Evolutionary conservation across 2,113 vertebrate genomes (phyloP).

Genomic region (Mormyrus lacerda): DNA sequence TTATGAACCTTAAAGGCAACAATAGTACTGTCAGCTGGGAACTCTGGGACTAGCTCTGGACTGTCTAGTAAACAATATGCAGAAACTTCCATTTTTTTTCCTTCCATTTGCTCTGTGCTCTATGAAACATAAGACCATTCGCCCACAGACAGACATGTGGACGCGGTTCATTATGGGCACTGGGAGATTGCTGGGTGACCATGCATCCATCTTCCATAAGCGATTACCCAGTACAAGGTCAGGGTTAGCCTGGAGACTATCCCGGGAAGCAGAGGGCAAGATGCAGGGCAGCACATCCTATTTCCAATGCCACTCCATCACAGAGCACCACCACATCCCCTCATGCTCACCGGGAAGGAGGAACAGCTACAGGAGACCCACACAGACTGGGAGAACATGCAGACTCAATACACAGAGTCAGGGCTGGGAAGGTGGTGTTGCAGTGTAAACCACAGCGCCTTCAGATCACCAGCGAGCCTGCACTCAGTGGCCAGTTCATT

Average conservation of each 20-base stretch:
- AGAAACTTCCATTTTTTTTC: constrained; percentile 27
- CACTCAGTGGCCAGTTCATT: not conserved
- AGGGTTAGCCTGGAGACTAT: not conserved
- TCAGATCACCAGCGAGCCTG: not conserved
- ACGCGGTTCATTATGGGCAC: not conserved
- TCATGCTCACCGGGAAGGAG: not conserved
- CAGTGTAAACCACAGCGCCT: not conserved
- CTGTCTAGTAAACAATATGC: constrained; percentile 49
- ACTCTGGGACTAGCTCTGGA: constrained; percentile 47
- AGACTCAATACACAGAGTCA: not conserved
- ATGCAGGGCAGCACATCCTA: not conserved
- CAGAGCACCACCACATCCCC: not conserved
- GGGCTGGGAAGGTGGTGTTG: not conserved
- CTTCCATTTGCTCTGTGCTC: not conserved
- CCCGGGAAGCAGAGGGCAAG: not conserved
- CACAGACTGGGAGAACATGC: not conserved
- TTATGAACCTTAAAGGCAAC: constrained; percentile 53
- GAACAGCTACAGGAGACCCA: not conserved
- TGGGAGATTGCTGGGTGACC: not conserved
- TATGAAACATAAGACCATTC: not conserved
- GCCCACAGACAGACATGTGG: not conserved
- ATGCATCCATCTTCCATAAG: not conserved
- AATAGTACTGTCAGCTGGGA: constrained; percentile 61
- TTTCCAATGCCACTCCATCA: not conserved
- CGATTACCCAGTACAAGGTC: not conserved